A percentile compares a stretch with the other conserved stretches of the same genome.
These are phyloP conservation scores for Speoplatyrhinus poulsoni DNA, from an alignment of 2,113 vertebrate genomes.

Conservation along the genomic window DNA sequence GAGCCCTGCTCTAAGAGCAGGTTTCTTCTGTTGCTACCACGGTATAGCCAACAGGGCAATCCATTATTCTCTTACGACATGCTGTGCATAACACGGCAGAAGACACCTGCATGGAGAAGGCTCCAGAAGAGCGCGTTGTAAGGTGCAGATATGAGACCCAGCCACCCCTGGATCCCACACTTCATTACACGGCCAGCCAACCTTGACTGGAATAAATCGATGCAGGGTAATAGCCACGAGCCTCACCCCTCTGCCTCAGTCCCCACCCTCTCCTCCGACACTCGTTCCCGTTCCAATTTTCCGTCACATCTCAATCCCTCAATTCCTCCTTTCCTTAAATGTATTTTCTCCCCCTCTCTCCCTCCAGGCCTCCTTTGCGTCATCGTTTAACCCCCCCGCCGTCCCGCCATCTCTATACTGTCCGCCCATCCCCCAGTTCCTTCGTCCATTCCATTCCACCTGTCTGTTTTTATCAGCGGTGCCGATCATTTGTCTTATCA, in stretches of 20 bases:
- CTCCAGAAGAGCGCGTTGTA: slow-evolving; percentile 53
- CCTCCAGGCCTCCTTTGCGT: background rate
- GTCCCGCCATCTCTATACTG: background rate
- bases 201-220: slow-evolving; percentile 72
- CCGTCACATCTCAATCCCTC: slow-evolving; percentile 21
- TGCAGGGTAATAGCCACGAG: slow-evolving; percentile 68
- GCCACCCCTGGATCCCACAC: slow-evolving; percentile 71
- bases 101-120: slow-evolving; percentile 27
- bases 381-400: background rate
- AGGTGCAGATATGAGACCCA: slow-evolving; percentile 46
- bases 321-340: background rate
- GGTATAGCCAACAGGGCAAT: slow-evolving; percentile 2
- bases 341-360: background rate
- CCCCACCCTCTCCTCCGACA: slow-evolving; percentile 4
- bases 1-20: background rate
- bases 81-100: slow-evolving; percentile 35
- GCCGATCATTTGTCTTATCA: slow-evolving; percentile 55
- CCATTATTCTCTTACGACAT: slow-evolving; percentile 15
- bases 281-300: slow-evolving; percentile 1
- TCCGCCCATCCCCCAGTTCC: background rate
- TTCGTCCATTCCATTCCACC: slow-evolving; percentile 45
- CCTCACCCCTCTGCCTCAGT: slow-evolving; percentile 40
- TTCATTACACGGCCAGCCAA: slow-evolving; percentile 70
- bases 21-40: slow-evolving; percentile 11
- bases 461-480: slow-evolving; percentile 58